Evolutionary conservation across 2,797 vertebrate species (phyloP), one percentile per base, ranked within the genome.

Genomic region (Sebastes itinus): DNA sequence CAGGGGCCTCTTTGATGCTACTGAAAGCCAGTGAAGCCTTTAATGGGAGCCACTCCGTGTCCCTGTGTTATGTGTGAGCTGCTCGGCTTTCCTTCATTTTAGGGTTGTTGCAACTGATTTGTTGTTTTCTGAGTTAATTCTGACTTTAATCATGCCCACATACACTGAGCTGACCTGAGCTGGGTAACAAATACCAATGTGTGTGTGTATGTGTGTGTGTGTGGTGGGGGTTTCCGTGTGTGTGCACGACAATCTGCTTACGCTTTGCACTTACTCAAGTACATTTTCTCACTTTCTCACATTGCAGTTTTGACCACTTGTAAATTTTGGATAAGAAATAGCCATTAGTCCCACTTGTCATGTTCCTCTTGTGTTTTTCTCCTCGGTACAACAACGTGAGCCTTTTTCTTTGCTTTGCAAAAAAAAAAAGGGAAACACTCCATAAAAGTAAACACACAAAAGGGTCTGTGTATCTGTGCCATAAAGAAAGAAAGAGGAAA

Each of bases 1-100:
- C 84, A 33, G 84, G 90, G 91, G 91, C 90, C 87, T 80, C 93
- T 95, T 94, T 95, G 94, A 95, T 94, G 93, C 93, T 84, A 92
- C 90, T 94, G 92, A 92, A 95, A 95, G 87, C 83, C 93, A 95
- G 91, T 75, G 86, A 90, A 94, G 93, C 95, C 91, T 94, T 94
- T 95, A 95, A 95, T 93, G 92, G 91, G 90, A 93, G 91, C 82
- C 88, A 92, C 88, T 91, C 81, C n/a, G 62, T 88, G 91, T 91
- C 83, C 76, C 75, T 56, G 62, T 64, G 89, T 87, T 89, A 83
- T 85, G 88, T 85, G 87, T 81, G 83, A 89, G 87, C 87, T 9
- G 65, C 73, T 77, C 72, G 18, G 78, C 84, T 80, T 84, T 72
- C 72, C 75, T 86, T 73, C 87, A 11, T 80, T 90, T 84, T 77